A percentile compares a stretch with the other conserved stretches of the same genome.
phyloP scores from a whole-genome alignment of 2,888 invertebrate genomes.

The Euphydryas editha region DNA sequence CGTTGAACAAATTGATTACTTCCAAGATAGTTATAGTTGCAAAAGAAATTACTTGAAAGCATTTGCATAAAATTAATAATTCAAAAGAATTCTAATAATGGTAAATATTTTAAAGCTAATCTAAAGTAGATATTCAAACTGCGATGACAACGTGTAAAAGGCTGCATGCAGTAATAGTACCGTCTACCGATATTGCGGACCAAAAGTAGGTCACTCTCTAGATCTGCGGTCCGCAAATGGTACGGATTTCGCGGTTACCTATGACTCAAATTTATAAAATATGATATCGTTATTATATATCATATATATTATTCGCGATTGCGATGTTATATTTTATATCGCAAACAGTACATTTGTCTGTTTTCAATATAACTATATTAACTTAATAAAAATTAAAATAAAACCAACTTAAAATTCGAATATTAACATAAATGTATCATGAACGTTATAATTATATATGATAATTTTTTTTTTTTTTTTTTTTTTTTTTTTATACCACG shows the following conservation, averaged over 20 bases:
- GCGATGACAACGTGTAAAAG: slow-evolving; percentile 38
- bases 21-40: neutral
- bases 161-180: slow-evolving; percentile 54
- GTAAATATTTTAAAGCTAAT: slow-evolving; percentile 10
- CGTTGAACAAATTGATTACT: neutral
- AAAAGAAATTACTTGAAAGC: neutral
- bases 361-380: neutral
- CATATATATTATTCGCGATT: too few species aligned
- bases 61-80: neutral
- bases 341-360: neutral
- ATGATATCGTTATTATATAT: neutral
- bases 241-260: slow-evolving; percentile 54
- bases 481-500: too few species aligned
- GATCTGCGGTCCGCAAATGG: slow-evolving; percentile 58
- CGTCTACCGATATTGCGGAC: slow-evolving; percentile 55
- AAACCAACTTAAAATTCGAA: too few species aligned
- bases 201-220: slow-evolving; percentile 69
- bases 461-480: too few species aligned
- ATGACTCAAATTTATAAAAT: slow-evolving; percentile 33
- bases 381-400: neutral
- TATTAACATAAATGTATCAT: neutral
- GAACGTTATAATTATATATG: neutral
- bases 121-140: slow-evolving; percentile 28
- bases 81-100: neutral
- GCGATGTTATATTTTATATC: slow-evolving; percentile 7